Evolutionary conservation across 2,113 vertebrate species (phyloP).

Genomic region (Syngnathus scovelli): DNA sequence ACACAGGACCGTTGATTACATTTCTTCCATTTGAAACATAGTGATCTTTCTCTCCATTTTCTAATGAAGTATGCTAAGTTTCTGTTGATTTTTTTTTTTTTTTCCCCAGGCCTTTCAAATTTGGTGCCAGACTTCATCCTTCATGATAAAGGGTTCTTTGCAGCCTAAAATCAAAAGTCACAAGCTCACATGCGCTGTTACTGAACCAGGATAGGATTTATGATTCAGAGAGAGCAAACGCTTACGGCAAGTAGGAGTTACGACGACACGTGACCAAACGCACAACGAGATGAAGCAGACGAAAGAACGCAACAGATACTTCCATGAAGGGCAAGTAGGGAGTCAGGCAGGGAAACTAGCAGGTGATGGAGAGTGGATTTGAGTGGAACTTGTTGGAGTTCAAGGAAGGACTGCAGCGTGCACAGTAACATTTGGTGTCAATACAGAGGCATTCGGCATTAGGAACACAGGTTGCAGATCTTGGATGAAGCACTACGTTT

Average conservation of each 20-base stretch:
- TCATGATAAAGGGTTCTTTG: background rate
- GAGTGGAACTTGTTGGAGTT: too few species aligned
- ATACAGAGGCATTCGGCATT: background rate
- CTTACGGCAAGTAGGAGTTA: conserved; percentile 18
- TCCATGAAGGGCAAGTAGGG: conserved; percentile 45
- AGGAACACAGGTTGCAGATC: background rate
- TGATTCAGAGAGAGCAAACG: background rate
- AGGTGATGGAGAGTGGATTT: background rate
- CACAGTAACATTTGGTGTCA: background rate
- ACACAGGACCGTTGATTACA: conserved; percentile 28
- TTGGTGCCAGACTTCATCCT: conserved; percentile 28
- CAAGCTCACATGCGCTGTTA: conserved; percentile 5
- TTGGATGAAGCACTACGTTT: conserved; percentile 19
- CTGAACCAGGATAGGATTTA: conserved; percentile 11
- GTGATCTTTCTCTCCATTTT: conserved; percentile 7
- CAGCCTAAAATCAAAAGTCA: conserved; percentile 1
- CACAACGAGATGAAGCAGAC: conserved; percentile 26
- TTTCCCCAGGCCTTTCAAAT: conserved; percentile 4
- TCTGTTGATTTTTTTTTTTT: conserved; percentile 5
- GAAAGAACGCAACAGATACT: conserved; percentile 24
- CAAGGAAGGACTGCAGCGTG: too few species aligned
- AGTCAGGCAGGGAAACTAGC: conserved; percentile 53
- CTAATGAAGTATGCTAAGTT: background rate
- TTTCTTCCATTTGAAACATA: background rate
- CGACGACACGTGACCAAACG: conserved; percentile 36